Evolutionary conservation across 2,888 invertebrate genomes (phyloP).

Genomic region (Scaptomyza flava): DNA sequence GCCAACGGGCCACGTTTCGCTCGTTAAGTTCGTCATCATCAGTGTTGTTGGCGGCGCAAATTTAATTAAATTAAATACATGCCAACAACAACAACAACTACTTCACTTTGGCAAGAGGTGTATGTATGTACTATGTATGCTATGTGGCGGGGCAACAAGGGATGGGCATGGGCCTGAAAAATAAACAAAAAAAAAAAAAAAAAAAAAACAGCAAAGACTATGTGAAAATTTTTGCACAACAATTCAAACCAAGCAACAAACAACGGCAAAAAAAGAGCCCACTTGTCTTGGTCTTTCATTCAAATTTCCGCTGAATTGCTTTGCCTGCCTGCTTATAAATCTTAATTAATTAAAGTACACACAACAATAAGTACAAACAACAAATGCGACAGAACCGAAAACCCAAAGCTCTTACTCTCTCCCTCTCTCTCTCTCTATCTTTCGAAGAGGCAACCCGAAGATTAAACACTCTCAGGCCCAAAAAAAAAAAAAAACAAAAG

Average conservation of each 20-base stretch:
- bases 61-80: slow-evolving; percentile 80
- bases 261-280: slow-evolving; percentile 24
- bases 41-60: slow-evolving; percentile 50
- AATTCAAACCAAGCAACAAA: slow-evolving; percentile 16
- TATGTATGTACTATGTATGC: neutral
- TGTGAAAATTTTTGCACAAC: slow-evolving; percentile 67
- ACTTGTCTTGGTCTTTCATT: slow-evolving; percentile 70
- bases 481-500: neutral
- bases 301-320: slow-evolving; percentile 75
- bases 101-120: slow-evolving; percentile 31
- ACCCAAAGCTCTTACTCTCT: neutral
- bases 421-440: too few relatives aligned
- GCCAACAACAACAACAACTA: slow-evolving; percentile 52
- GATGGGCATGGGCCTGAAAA: neutral
- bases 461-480: slow-evolving; percentile 10
- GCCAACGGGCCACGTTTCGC: slow-evolving; percentile 59
- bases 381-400: slow-evolving; percentile 1
- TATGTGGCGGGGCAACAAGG: neutral
- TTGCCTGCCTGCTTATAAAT: slow-evolving; percentile 69
- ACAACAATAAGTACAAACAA: slow-evolving; percentile 45
- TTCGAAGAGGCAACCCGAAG: neutral
- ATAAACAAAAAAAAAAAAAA: neutral
- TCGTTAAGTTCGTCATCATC: slow-evolving; percentile 72
- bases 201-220: slow-evolving; percentile 34
- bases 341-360: slow-evolving; percentile 79